Evolutionary conservation across 2,888 invertebrate species (phyloP).

Genomic region (Monoplex corrugatus): DNA sequence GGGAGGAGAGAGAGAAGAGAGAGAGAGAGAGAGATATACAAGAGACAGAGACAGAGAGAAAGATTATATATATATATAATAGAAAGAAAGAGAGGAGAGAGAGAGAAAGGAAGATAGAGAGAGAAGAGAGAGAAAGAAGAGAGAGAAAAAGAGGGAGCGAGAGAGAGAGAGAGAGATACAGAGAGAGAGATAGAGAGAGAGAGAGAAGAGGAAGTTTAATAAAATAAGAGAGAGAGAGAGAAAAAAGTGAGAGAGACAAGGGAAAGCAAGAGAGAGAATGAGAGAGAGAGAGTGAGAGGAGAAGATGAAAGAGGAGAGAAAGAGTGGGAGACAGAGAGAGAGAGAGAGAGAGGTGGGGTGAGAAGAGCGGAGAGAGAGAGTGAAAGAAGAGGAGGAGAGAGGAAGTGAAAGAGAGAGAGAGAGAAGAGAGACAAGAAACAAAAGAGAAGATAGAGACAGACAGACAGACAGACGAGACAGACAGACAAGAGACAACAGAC

Average conservation of each 20-base stretch:
- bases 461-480: too few species aligned
- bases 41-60: background rate
- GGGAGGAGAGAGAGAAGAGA: background rate
- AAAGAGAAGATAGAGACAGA: too few species aligned
- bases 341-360: too few species aligned
- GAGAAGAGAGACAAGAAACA: background rate
- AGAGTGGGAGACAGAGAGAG: background rate
- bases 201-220: too few species aligned
- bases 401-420: too few species aligned
- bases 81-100: too few species aligned
- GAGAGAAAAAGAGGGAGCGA: slow-evolving; percentile 23
- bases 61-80: too few species aligned
- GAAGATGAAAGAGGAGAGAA: background rate
- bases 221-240: slow-evolving; percentile 16
- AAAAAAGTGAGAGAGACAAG: slow-evolving; percentile 28
- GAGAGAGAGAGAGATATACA: too few species aligned
- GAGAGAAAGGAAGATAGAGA: too few species aligned
- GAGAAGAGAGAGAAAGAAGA: slow-evolving; percentile 25
- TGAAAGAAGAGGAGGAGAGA: background rate
- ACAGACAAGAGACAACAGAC: background rate
- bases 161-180: background rate
- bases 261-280: slow-evolving; percentile 22
- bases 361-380: background rate
- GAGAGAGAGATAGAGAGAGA: background rate
- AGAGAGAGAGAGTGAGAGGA: background rate